Evolutionary conservation across 2,113 vertebrate genomes (phyloP), one percentile per base, ranked within the genome.

Genomic region (Poicephalus meyeri): DNA sequence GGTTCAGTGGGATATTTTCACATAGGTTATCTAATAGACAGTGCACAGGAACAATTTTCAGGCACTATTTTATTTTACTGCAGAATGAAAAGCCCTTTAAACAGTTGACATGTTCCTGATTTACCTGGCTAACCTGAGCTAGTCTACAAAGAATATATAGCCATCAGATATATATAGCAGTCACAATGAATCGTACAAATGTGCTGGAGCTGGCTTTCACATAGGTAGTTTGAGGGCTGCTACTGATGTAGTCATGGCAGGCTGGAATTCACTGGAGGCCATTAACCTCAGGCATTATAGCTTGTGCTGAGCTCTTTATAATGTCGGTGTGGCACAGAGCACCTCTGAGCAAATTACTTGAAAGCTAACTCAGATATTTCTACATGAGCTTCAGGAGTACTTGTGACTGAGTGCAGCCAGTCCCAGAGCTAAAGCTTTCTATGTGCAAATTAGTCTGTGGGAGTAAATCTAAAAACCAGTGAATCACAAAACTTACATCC

Each of bases 11-110:
- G 69, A 69, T 87, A 83, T 72, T 84, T 86, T 70, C 91, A 87
- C 20, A 25, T 9, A 64, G 69, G 31, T 92, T 89, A 90, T 93
- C 93, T 96, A 84, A 91, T 31, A 86, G 90, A 80, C 65, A 76
- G 41, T 61, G 78, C 63, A 86, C 61, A 92, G 76, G 78, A 91
- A 68, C 47, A 79, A 89, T 91, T 84, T 91, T 74, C 10, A 13
- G 83, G 41, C 56, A 26, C 44, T 72, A 28, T 92, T 96, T 89
- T 69, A 63, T 81, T 88, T 89, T 7, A 26, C 52, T 86, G 49
- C 73, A 71, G 44, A 78, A 78, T 81, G 65, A 83, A 93, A 95
- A 90, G 63, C 31, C 42, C 8, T 64, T 93, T 89, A 49, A 92
- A 86, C 69, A 89, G 56, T 29, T 95, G 86, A 72, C 56, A 65